Base-by-base conservation (phyloP, 2,113 vertebrate genomes). In the Lagopus muta region DNA sequence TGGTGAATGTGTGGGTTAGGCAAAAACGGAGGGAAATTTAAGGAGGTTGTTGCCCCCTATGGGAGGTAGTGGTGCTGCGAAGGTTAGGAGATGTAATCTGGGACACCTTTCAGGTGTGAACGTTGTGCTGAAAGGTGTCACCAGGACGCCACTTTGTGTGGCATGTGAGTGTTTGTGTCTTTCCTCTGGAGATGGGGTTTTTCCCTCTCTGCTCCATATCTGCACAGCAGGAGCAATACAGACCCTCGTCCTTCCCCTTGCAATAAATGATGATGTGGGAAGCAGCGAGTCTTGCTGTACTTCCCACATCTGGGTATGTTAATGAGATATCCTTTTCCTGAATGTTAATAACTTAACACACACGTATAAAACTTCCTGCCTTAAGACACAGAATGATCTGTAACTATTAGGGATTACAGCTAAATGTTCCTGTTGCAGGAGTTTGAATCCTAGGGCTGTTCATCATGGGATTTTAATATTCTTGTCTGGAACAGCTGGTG, bases 301-400 rank as follows among this genome's bases (percentile, higher is more conserved):
- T 91, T 77, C 45, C 85, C 78, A 58, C 72, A 89, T 92, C 88
- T 92, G 85, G 67, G 48, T 40, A 85, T 57, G 65, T 54, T 89
- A 86, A 88, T 77, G 82, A 91, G 88, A 71, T 50, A 95, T 48
- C 64, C 64, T 40, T 88, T 79, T 88, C 93, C 88, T 58, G 88
- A 94, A 92, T 95, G 25, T 58, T 70, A 95, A 95, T 86, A 60
- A 82, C 86, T 93, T 92, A 89, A 89, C 85, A 87, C 89, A 93
- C 84, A 79, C 81, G 54, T 64, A 82, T 91, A 92, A 94, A 95
- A 94, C 73, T 86, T 94, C 58, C 82, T 92, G 92, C 82, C 87
- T 93, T 91, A 92, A 93, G 92, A 89, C 81, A 89, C 42, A 76
- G 88, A 90, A 75, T 90, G 67, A 82, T 94, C 89, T 92, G 85